Conservation (phyloP, 2,113 vertebrate species). For the Tragelaphus scriptus region DNA sequence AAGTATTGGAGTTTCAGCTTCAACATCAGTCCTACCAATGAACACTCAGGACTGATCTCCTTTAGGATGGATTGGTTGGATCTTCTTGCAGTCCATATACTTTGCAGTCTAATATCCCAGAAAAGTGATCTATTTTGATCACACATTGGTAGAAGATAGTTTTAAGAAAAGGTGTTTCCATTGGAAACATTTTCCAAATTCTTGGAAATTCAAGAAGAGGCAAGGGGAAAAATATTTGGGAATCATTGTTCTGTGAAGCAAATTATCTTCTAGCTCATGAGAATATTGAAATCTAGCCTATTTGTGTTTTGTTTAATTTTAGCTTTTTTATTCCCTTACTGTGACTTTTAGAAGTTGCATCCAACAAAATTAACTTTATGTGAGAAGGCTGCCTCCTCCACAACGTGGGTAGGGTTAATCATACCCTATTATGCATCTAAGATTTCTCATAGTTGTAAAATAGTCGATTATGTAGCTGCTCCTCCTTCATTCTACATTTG, state of each 20-base stretch:
- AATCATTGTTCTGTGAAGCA: neutral
- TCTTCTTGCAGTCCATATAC: neutral
- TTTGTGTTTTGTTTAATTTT: slow-evolving; percentile 42
- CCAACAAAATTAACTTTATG: neutral
- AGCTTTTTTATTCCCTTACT: neutral
- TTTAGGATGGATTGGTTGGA: neutral
- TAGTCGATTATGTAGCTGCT: neutral
- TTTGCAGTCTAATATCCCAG: neutral
- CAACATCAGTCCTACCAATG: neutral
- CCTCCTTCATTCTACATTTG: neutral
- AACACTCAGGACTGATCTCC: neutral
- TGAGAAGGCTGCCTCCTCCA: slow-evolving; percentile 5
- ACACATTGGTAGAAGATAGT: neutral
- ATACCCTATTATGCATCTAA: neutral
- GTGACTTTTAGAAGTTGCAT: slow-evolving; percentile 10
- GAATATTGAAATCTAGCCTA: neutral
- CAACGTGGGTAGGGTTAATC: neutral
- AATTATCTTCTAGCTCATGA: neutral
- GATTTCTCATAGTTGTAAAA: neutral
- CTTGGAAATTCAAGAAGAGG: neutral
- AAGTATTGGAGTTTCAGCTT: neutral
- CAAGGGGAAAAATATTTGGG: neutral
- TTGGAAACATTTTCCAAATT: neutral
- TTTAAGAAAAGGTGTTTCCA: neutral
- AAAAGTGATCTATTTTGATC: neutral